Percentiles rank a stretch among this genome's conserved stretches.
phyloP scores from a whole-genome alignment of 2,888 invertebrate genomes.

The Rhagonycha fulva region DNA sequence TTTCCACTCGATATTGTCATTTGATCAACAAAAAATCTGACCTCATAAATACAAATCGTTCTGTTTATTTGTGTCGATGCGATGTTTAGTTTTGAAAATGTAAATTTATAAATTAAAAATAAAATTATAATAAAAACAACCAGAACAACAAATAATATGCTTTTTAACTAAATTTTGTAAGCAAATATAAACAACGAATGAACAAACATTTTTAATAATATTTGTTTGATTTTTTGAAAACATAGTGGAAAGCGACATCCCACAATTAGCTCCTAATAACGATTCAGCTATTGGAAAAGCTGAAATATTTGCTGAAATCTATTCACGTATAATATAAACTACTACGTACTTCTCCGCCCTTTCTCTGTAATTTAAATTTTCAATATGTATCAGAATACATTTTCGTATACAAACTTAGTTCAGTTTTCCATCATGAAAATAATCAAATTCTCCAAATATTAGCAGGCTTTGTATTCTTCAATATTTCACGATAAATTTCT shows the following conservation, averaged over 20 bases:
- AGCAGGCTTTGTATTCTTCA: neutral
- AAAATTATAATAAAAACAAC: neutral
- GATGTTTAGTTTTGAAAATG: neutral
- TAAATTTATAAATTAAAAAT: neutral
- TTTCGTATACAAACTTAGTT: neutral
- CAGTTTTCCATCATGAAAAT: neutral
- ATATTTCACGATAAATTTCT: neutral
- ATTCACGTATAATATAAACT: neutral
- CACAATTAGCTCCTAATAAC: neutral
- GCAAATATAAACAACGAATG: neutral
- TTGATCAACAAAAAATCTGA: neutral
- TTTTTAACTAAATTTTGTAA: neutral
- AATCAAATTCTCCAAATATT: neutral
- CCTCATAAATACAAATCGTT: neutral
- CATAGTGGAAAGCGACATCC: neutral
- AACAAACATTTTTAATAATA: neutral
- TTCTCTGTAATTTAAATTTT: neutral
- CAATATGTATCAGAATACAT: neutral
- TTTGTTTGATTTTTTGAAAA: neutral
- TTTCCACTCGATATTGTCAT: neutral
- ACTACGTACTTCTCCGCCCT: neutral
- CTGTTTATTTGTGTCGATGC: neutral
- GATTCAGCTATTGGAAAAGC: neutral
- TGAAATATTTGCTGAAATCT: neutral
- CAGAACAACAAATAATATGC: no score